phyloP scores from a whole-genome alignment of 1,140 invertebrate species.

The Lordiphosa stackelbergi region DNA sequence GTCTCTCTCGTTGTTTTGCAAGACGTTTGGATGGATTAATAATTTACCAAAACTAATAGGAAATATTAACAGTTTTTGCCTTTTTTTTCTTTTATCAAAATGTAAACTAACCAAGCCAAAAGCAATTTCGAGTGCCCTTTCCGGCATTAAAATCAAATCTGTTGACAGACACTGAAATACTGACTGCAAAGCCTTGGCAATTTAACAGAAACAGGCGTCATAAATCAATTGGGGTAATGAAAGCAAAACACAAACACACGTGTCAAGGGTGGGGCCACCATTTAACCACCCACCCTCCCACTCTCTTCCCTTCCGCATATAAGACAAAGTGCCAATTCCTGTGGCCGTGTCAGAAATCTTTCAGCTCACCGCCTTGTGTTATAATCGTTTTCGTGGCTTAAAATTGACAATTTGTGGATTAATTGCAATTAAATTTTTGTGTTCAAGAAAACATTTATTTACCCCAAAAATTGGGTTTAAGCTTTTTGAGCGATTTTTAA shows the following conservation, averaged over 20 bases:
- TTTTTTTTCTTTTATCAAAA: no score
- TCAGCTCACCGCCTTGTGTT: slow-evolving; percentile 5
- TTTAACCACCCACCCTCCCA: background rate
- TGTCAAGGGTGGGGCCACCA: background rate
- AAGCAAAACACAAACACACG: slow-evolving; percentile 24
- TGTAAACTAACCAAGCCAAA: no score
- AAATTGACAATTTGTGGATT: slow-evolving; percentile 19
- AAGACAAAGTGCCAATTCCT: slow-evolving; percentile 26
- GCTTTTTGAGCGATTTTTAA: no score
- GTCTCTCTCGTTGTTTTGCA: no score
- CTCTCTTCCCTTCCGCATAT: background rate
- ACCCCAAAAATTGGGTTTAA: background rate
- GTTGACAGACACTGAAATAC: slow-evolving; percentile 51
- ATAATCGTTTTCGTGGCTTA: slow-evolving; percentile 27
- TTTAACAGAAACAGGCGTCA: slow-evolving; percentile 47
- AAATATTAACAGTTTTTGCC: no score
- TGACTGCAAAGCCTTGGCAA: slow-evolving; percentile 34
- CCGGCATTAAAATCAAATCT: slow-evolving; percentile 48
- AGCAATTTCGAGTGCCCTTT: slow-evolving; percentile 15
- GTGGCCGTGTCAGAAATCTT: slow-evolving; percentile 32
- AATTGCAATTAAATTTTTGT: slow-evolving; percentile 29
- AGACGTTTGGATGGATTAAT: no score
- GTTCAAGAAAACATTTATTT: background rate
- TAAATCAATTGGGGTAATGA: slow-evolving; percentile 56
- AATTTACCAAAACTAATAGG: no score